Base-by-base conservation (phyloP, 2,888 invertebrate species). In the Acrocera orbiculus region DNA sequence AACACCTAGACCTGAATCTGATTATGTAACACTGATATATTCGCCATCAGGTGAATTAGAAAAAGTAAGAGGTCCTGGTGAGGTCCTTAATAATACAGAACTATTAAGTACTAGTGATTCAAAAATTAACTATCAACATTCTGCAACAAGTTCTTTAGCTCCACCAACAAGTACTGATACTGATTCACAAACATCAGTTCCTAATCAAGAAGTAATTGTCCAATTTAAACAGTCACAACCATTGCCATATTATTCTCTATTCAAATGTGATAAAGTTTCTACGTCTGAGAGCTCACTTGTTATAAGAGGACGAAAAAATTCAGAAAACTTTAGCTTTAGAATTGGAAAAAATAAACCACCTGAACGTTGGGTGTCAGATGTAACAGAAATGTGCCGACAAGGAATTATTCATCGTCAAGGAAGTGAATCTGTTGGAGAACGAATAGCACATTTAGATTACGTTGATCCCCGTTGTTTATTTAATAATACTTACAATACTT, bases 361-460 rank as follows among this genome's bases (percentile, higher is more conserved):
- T 3, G 58, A 58, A 39, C 48, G 59, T 0, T 45, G 58, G 2
- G 54, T 57, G 4, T 58, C 58, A 3, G 58, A 57, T 38, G 53
- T 54, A 3, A 50, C 50, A 3, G 59, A 58, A 32, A 54, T 58
- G 51, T 57, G 55, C 36, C 34, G 36, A 1, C 54, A 58, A 37
- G 54, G 53, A 37, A 51, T 59, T 14, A 63, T 72, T 38, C 77
- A 79, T 49, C 76, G 76, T 50, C 81, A 78, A 56, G 81, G 83
- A 9, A 83, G 85, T 44, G 77, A 80, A 43, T 70, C 75, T 38
- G 69, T 86, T 43, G 87, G 87, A 1, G 87, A 86, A 25, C 73
- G 87, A 42, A 83, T 90, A 52, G 89, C 89, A 2, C 75, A 81
- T 44, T 76, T 81, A 1, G 86, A 87, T 51, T 87, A 87, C 47